These are phyloP conservation scores for Cerastis leucographa DNA, from an alignment of 2,888 invertebrate genomes.

Conservation along the genomic window DNA sequence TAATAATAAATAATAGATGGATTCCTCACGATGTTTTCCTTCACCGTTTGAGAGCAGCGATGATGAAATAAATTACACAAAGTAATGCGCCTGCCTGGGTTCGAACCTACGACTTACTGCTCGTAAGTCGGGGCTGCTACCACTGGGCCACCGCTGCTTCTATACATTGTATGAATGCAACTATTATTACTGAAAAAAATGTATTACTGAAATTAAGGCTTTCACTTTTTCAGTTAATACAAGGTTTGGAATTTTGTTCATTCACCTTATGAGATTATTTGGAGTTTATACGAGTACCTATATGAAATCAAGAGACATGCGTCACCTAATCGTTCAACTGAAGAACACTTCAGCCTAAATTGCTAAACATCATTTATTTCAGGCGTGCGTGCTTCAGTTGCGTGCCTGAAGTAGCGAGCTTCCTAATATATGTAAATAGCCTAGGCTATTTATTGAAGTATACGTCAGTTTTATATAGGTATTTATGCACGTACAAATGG, in stretches of 20 bases:
- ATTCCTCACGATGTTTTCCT: too few relatives aligned
- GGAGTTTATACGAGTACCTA: not conserved
- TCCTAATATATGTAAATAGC: slow-evolving; percentile 74
- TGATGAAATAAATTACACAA: too few relatives aligned
- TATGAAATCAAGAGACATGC: slow-evolving; percentile 22
- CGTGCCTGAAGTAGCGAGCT: slow-evolving; percentile 70
- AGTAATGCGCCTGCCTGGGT: too few relatives aligned
- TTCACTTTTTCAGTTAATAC: not conserved
- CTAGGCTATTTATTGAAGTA: slow-evolving; percentile 63
- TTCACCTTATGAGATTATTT: not conserved
- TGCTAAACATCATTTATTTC: slow-evolving; percentile 68
- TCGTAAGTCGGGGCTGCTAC: too few relatives aligned
- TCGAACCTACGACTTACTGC: too few relatives aligned
- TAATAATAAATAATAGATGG: too few relatives aligned
- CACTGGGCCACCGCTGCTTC: too few relatives aligned
- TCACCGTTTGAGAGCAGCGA: too few relatives aligned
- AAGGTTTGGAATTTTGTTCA: not conserved
- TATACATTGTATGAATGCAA: too few relatives aligned
- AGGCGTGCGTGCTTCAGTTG: slow-evolving; percentile 71
- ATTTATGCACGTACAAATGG: slow-evolving; percentile 22
- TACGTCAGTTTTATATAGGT: slow-evolving; percentile 37
- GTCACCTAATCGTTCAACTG: slow-evolving; percentile 17
- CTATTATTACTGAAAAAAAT: not conserved
- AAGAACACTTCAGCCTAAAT: slow-evolving; percentile 43
- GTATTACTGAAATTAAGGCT: not conserved